A percentile compares a stretch with the other conserved stretches of the same genome.
These are phyloP conservation scores for Steinernema khuongi DNA, from an alignment of 1,140 invertebrate genomes.

Conservation along the genomic window DNA sequence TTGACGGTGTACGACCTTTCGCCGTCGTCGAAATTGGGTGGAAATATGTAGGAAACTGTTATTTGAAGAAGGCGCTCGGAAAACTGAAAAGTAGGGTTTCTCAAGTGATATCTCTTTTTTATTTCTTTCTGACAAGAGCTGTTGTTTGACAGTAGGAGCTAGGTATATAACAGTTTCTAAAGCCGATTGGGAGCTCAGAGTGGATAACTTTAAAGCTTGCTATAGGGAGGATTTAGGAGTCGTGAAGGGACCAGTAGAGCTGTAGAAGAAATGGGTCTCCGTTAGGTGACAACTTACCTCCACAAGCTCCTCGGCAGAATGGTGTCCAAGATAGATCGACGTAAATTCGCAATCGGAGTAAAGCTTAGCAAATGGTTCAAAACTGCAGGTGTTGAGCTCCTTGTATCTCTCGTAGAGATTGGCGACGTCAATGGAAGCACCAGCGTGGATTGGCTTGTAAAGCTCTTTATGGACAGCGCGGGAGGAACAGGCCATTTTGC, in stretches of 20 bases:
- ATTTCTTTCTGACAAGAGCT: too few species aligned
- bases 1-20: neutral
- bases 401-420: neutral
- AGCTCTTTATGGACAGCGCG: neutral
- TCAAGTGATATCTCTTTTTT: neutral
- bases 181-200: too few species aligned
- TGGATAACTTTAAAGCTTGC: too few species aligned
- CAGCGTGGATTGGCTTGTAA: slow-evolving; percentile 5
- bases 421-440: neutral
- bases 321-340: neutral
- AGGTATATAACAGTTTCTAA: too few species aligned
- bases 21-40: neutral
- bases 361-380: neutral
- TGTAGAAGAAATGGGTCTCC: too few species aligned
- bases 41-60: neutral
- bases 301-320: neutral
- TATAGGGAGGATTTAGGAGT: too few species aligned
- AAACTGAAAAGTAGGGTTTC: slow-evolving; percentile 12
- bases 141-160: too few species aligned
- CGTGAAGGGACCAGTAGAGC: too few species aligned
- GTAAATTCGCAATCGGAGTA: neutral
- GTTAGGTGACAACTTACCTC: too few species aligned
- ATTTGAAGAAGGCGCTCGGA: neutral
- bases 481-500: too few species aligned
- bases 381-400: slow-evolving; percentile 1